Evolutionary conservation across 1,140 invertebrate genomes (phyloP).

Genomic region (Paralvinella palmiformis): DNA sequence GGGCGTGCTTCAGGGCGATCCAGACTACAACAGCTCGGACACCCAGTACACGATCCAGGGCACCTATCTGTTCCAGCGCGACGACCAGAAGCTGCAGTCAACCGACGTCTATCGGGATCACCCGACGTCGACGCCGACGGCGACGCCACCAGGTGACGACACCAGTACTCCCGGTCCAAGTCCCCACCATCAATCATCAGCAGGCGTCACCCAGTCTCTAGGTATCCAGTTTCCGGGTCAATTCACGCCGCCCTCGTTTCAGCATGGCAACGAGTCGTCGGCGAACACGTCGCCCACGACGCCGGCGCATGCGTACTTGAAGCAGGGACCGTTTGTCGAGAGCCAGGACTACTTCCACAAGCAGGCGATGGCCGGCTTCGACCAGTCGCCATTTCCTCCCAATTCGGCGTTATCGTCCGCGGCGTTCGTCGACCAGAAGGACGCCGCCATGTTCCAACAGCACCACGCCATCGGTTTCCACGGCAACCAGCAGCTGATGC

Average conservation of each 20-base stretch:
- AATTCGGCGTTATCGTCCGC: not conserved
- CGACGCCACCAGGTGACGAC: not conserved
- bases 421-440: slow-evolving; percentile 2
- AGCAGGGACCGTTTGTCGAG: too few species aligned
- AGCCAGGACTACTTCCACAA: too few species aligned
- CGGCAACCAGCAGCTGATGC: slow-evolving; percentile 1
- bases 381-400: too few species aligned
- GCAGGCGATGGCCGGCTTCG: too few species aligned
- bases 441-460: not conserved
- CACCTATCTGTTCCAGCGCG: slow-evolving; percentile 3
- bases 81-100: not conserved
- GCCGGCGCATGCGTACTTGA: not conserved
- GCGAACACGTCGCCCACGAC: not conserved
- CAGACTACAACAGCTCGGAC: not conserved
- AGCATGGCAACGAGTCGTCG: not conserved
- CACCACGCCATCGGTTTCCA: not conserved
- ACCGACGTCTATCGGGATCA: not conserved
- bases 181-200: too few species aligned
- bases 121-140: not conserved
- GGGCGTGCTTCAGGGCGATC: not conserved
- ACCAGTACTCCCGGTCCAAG: not conserved
- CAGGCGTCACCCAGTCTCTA: too few species aligned
- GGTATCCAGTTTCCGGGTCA: not conserved
- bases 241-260: not conserved
- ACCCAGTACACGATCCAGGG: slow-evolving; percentile 6